Evolutionary conservation across 1,140 invertebrate genomes (phyloP).

Genomic region (Plutomurus gul): DNA sequence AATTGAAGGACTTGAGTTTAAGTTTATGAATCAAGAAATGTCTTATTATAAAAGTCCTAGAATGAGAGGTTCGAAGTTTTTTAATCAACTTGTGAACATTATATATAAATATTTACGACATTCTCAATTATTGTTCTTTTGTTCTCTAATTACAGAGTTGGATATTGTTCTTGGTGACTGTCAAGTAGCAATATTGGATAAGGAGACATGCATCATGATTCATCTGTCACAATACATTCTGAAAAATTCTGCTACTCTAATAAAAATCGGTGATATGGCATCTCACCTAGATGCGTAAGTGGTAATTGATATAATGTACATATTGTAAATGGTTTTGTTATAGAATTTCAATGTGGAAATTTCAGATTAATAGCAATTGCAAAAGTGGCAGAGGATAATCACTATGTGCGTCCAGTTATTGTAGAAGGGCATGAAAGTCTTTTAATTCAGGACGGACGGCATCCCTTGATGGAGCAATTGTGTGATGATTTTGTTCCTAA

Average conservation of each 20-base stretch:
- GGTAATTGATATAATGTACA: neutral
- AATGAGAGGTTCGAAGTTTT: slow-evolving; percentile 66
- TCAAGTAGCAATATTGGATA: slow-evolving; percentile 72
- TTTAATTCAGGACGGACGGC: slow-evolving; percentile 72
- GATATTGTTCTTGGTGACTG: slow-evolving; percentile 76
- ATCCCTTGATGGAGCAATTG: slow-evolving; percentile 75
- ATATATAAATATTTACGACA: neutral
- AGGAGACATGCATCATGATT: slow-evolving; percentile 75
- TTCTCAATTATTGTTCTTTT: neutral
- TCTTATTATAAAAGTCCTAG: slow-evolving; percentile 76
- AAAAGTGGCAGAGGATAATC: slow-evolving; percentile 69
- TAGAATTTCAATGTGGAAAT: slow-evolving; percentile 55
- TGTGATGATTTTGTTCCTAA: slow-evolving; percentile 71
- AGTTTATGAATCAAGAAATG: slow-evolving; percentile 57
- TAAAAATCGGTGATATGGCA: slow-evolving; percentile 67
- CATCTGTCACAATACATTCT: slow-evolving; percentile 68
- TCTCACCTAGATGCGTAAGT: slow-evolving; percentile 76
- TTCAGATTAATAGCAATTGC: slow-evolving; percentile 74
- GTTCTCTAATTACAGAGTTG: slow-evolving; percentile 62
- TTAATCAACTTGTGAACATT: slow-evolving; percentile 27
- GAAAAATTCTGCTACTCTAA: slow-evolving; percentile 65
- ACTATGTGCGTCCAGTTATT: slow-evolving; percentile 72
- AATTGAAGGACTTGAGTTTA: slow-evolving; percentile 69
- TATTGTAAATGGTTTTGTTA: neutral
- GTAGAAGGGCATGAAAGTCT: slow-evolving; percentile 64